Evolutionary conservation across 1,140 invertebrate species (phyloP).

Genomic region (Diorhabda carinulata): DNA sequence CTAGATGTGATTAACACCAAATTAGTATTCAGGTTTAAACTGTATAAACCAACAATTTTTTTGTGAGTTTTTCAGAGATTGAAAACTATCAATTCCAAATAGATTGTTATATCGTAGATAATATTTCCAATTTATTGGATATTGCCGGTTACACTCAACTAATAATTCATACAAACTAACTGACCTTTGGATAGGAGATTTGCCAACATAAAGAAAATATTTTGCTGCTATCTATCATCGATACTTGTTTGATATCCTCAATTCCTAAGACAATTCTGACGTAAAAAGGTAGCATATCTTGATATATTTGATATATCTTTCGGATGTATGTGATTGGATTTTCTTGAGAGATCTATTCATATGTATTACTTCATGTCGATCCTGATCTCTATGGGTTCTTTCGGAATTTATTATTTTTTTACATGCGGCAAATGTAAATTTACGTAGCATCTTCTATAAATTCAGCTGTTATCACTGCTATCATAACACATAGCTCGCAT

Average conservation of each 20-base stretch:
- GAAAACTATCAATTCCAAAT: no score
- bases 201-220: not conserved
- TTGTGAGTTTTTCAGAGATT: no score
- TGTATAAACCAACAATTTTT: no score
- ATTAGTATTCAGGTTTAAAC: no score
- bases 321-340: not conserved
- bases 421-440: no score
- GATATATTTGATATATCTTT: constrained; percentile 3
- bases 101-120: no score
- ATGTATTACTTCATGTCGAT: not conserved
- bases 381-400: not conserved
- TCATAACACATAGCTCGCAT: no score
- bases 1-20: no score
- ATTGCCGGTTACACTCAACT: not conserved
- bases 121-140: no score
- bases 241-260: not conserved
- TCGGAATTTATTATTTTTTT: not conserved
- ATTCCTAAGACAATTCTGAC: constrained; percentile 2
- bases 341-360: not conserved
- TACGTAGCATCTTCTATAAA: no score
- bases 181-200: not conserved
- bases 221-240: constrained; percentile 2
- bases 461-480: no score
- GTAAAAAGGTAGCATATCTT: not conserved
- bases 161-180: not conserved